Evolutionary conservation across 2,113 vertebrate genomes (phyloP).

Genomic region (Syrmaticus mikado): DNA sequence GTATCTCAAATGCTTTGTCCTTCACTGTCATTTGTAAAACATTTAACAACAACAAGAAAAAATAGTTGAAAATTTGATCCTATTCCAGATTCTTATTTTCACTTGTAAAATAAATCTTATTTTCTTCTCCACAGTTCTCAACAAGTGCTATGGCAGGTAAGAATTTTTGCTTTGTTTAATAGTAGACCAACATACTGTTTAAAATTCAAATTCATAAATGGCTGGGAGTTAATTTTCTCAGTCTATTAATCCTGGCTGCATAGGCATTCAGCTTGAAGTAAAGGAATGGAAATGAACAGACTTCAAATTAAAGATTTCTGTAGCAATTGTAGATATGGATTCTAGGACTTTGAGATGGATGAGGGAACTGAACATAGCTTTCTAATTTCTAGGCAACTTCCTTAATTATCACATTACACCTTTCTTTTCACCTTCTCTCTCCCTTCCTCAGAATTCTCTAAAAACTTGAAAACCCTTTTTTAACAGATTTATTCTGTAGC

Average conservation of each 20-base stretch:
- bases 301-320: background rate
- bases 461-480: background rate
- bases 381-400: background rate
- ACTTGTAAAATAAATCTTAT: background rate
- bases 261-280: background rate
- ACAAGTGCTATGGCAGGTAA: background rate
- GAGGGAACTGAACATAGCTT: background rate
- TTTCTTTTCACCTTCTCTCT: background rate
- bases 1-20: background rate
- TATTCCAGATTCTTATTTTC: background rate
- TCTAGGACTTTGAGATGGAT: background rate
- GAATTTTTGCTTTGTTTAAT: background rate
- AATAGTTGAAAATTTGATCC: background rate
- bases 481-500: background rate
- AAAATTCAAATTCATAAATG: background rate
- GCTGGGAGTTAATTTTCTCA: background rate
- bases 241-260: background rate
- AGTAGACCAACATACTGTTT: background rate
- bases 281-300: background rate
- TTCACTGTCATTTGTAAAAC: background rate
- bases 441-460: background rate
- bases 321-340: background rate
- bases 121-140: background rate
- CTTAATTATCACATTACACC: background rate
- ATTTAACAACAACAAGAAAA: background rate